Percentiles rank a stretch among this genome's conserved stretches.
These are phyloP conservation scores for Jaculus jaculus DNA, from an alignment of 2,113 vertebrate genomes.

Conservation along the genomic window DNA sequence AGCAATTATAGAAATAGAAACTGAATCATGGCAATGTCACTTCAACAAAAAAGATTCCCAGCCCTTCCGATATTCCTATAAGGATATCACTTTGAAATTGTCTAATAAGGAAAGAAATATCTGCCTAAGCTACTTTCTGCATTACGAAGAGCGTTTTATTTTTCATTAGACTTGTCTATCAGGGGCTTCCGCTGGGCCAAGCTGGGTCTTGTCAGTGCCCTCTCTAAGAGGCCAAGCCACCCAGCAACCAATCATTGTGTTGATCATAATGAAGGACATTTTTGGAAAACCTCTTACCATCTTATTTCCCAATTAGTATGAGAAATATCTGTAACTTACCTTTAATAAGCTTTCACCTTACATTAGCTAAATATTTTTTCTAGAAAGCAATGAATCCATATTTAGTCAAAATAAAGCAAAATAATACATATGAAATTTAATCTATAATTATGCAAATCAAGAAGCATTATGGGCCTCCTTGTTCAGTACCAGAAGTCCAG, in stretches of 20 bases:
- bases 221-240: not conserved
- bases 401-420: conserved; percentile 15
- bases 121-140: conserved; percentile 40
- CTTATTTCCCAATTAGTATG: not conserved
- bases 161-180: not conserved
- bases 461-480: not conserved
- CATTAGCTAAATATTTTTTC: not conserved
- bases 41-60: conserved; percentile 51
- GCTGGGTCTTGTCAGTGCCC: not conserved
- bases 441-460: not conserved
- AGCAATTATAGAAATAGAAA: conserved; percentile 65
- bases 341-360: not conserved
- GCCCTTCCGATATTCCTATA: not conserved
- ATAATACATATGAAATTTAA: not conserved
- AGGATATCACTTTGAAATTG: conserved; percentile 54
- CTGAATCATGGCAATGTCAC: conserved; percentile 67
- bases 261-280: not conserved
- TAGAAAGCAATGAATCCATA: not conserved
- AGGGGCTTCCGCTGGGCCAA: not conserved
- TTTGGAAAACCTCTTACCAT: not conserved
- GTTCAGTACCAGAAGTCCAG: not conserved
- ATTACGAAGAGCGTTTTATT: conserved; percentile 52
- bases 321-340: not conserved
- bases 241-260: not conserved
- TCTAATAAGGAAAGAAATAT: conserved; percentile 49